Evolutionary conservation across 2,797 vertebrate genomes (phyloP).

Genomic region (Threskiornis aethiopicus): DNA sequence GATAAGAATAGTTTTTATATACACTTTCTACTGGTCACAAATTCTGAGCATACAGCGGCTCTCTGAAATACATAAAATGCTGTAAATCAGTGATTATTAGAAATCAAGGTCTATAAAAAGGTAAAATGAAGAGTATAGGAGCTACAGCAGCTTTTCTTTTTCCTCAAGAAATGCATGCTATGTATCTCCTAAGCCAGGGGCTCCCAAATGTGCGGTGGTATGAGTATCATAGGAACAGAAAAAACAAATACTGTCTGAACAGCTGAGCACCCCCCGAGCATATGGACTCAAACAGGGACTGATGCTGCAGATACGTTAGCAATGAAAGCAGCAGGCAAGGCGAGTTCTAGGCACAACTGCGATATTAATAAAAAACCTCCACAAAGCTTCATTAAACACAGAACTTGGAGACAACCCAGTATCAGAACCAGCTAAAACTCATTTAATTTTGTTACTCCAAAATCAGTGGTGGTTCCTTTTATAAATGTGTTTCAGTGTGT

Average conservation of each 20-base stretch:
- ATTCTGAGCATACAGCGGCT: neutral
- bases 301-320: neutral
- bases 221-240: conserved; percentile 24
- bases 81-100: neutral
- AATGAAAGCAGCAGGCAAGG: neutral
- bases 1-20: neutral
- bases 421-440: neutral
- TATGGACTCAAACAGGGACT: neutral
- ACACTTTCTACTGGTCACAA: neutral
- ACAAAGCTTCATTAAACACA: neutral
- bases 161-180: neutral
- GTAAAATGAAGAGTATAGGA: neutral
- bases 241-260: conserved; percentile 16
- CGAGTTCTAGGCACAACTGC: neutral
- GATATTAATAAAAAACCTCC: neutral
- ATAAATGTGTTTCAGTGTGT: neutral
- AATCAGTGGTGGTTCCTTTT: neutral
- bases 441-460: neutral
- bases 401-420: neutral
- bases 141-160: neutral
- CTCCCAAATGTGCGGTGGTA: neutral
- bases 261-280: conserved; percentile 4
- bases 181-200: neutral
- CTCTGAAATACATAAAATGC: neutral
- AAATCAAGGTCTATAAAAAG: neutral